These are phyloP conservation scores for Eledona agricola DNA, from an alignment of 2,888 invertebrate genomes.

Conservation along the genomic window DNA sequence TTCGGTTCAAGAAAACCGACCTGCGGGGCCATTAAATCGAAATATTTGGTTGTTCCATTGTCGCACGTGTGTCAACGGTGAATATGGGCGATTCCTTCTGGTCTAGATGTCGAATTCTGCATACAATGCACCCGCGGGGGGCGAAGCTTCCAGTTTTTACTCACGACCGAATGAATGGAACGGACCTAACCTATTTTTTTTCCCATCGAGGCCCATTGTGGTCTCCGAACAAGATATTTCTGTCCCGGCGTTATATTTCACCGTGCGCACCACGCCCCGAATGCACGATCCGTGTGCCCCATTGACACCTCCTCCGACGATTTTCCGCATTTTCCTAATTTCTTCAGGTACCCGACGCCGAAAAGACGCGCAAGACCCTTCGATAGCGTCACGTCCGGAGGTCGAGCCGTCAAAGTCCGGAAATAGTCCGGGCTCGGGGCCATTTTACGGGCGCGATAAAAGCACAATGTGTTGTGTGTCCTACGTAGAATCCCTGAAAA, in stretches of 20 bases:
- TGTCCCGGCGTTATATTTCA: slow-evolving; percentile 62
- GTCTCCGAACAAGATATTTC: slow-evolving; percentile 61
- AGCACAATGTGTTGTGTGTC: slow-evolving; percentile 38
- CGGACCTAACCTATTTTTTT: slow-evolving; percentile 60
- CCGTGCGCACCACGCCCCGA: slow-evolving; percentile 58
- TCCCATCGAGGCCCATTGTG: slow-evolving; percentile 49
- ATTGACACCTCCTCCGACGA: slow-evolving; percentile 28
- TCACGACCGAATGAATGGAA: slow-evolving; percentile 59
- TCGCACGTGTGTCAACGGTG: slow-evolving; percentile 44
- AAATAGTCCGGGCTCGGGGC: slow-evolving; percentile 60
- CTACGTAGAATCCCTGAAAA: slow-evolving; percentile 2
- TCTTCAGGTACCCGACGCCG: slow-evolving; percentile 50
- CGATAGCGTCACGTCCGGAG: slow-evolving; percentile 62
- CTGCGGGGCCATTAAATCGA: slow-evolving; percentile 45
- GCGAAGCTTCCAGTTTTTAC: slow-evolving; percentile 62
- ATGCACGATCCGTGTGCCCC: too few relatives aligned
- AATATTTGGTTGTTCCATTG: slow-evolving; percentile 27
- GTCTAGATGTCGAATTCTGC: slow-evolving; percentile 44
- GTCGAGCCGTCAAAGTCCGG: slow-evolving; percentile 62
- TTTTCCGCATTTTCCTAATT: slow-evolving; percentile 3
- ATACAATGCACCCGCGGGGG: slow-evolving; percentile 59
- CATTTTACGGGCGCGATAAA: slow-evolving; percentile 58
- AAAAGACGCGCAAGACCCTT: slow-evolving; percentile 53
- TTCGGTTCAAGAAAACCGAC: slow-evolving; percentile 50
- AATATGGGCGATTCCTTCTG: slow-evolving; percentile 42